Evolutionary conservation across 2,888 invertebrate genomes (phyloP).

Genomic region (Drosophila austrosaltans): DNA sequence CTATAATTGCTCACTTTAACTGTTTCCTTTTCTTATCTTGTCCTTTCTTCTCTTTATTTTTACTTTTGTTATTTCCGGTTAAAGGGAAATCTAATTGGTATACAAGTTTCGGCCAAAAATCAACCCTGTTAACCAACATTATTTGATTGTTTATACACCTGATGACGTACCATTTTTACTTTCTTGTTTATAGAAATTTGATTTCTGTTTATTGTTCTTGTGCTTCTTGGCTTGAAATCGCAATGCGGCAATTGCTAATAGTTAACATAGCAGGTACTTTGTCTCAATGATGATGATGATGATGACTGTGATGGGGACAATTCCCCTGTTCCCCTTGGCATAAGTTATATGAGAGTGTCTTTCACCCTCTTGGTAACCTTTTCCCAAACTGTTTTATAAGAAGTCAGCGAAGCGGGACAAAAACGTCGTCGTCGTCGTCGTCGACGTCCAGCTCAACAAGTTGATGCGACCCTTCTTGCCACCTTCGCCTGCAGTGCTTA

Average conservation of each 20-base stretch:
- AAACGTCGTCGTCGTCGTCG: constrained; percentile 38
- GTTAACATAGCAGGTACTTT: constrained; percentile 55
- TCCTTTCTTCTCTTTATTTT: neutral
- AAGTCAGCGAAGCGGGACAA: constrained; percentile 70
- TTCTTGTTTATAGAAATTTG: constrained; percentile 66
- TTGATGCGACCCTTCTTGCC: constrained; percentile 47
- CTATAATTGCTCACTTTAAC: constrained; percentile 3
- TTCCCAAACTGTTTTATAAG: constrained; percentile 31
- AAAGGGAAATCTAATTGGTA: neutral
- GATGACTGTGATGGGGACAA: constrained; percentile 32
- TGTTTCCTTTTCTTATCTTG: neutral
- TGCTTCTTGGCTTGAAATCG: constrained; percentile 24
- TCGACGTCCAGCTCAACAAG: constrained; percentile 71
- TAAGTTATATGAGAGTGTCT: constrained; percentile 16
- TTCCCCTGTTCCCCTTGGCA: constrained; percentile 9
- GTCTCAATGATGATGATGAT: constrained; percentile 24
- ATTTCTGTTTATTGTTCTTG: constrained; percentile 67
- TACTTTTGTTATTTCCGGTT: neutral
- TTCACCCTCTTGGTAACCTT: constrained; percentile 17
- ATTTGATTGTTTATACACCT: constrained; percentile 65
- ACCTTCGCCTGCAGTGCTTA: constrained; percentile 24
- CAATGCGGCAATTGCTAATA: constrained; percentile 28
- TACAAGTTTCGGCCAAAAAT: neutral
- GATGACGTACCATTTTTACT: constrained; percentile 58
- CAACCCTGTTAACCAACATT: constrained; percentile 13